A percentile compares a stretch with the other conserved stretches of the same genome.
These are phyloP conservation scores for Orthonevra nobilis DNA, from an alignment of 2,888 invertebrate species.

Conservation along the genomic window DNA sequence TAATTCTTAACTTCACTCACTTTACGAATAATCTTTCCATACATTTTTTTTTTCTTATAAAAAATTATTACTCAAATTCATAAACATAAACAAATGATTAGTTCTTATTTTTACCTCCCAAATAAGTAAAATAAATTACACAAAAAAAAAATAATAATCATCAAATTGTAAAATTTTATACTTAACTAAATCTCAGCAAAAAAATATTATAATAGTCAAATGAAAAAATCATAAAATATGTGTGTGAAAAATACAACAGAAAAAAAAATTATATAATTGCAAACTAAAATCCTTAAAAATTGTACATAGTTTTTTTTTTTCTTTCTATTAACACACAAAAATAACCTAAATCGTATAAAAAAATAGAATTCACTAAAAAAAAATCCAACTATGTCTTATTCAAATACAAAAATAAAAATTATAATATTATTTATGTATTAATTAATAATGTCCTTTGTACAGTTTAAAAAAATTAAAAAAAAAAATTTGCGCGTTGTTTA, in stretches of 20 bases:
- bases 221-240: constrained; percentile 1
- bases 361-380: constrained; percentile 66
- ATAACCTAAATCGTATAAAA: constrained; percentile 41
- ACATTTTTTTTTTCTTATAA: constrained; percentile 39
- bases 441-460: constrained; percentile 35
- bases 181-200: constrained; percentile 40
- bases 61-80: constrained; percentile 12
- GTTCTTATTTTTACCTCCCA: not conserved
- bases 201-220: constrained; percentile 42
- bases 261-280: constrained; percentile 27
- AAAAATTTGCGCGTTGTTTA: constrained; percentile 55
- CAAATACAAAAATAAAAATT: constrained; percentile 12
- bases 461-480: constrained; percentile 23
- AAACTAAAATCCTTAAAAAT: constrained; percentile 28
- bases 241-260: constrained; percentile 10
- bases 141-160: constrained; percentile 22
- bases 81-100: constrained; percentile 26
- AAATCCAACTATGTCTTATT: constrained; percentile 50
- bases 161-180: constrained; percentile 34
- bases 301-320: too few relatives aligned
- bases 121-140: constrained; percentile 39
- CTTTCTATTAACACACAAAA: too few relatives aligned
- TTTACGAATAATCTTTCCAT: constrained; percentile 35
- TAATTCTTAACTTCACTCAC: constrained; percentile 38
- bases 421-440: constrained; percentile 12